These are phyloP conservation scores for Sarcophilus harrisii DNA, from an alignment of 2,797 vertebrate species.

Conservation along the genomic window DNA sequence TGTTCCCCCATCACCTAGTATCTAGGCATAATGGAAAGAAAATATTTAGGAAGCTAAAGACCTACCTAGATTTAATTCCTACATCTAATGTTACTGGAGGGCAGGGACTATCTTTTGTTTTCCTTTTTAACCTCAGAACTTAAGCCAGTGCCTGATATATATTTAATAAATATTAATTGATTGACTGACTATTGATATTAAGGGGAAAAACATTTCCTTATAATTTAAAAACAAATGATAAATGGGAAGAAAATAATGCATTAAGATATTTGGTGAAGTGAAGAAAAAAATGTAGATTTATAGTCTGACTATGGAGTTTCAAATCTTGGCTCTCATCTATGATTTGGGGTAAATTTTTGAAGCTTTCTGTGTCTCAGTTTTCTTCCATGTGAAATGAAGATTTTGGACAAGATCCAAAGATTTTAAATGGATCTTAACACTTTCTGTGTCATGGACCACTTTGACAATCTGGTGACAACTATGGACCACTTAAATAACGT, in stretches of 20 bases:
- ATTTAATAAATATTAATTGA: not conserved
- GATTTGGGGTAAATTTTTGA: not conserved
- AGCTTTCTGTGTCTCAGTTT: not conserved
- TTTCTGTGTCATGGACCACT: not conserved
- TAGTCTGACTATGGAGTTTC: not conserved
- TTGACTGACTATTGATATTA: not conserved
- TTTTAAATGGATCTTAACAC: not conserved
- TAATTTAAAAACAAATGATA: not conserved
- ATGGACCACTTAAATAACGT: not conserved
- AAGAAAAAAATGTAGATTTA: not conserved
- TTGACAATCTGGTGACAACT: not conserved
- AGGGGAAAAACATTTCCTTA: not conserved
- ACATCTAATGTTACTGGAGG: not conserved
- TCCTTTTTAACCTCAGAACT: not conserved
- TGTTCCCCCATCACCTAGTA: not conserved
- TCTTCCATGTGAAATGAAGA: not conserved
- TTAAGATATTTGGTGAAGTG: not conserved
- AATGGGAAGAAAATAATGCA: not conserved
- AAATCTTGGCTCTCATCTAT: not conserved
- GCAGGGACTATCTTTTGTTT: not conserved
- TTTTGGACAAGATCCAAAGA: not conserved
- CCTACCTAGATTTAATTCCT: not conserved
- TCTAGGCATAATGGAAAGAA: not conserved
- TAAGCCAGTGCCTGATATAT: not conserved
- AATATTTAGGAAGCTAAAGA: not conserved